A percentile compares a stretch with the other conserved stretches of the same genome.
Conservation (phyloP, 2,888 invertebrate genomes). For the Cremastinae sp. region DNA sequence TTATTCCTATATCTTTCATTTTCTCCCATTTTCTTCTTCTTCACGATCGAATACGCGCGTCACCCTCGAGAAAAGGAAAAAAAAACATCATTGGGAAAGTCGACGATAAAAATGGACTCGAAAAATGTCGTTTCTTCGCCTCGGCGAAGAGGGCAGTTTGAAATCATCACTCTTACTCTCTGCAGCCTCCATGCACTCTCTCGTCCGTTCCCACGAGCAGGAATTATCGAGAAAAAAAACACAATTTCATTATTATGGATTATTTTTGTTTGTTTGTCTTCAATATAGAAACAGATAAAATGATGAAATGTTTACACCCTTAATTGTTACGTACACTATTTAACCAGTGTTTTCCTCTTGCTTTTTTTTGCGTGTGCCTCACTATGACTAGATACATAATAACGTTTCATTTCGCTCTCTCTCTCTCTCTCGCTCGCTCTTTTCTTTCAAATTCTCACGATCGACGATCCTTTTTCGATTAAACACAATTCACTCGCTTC, state of each 20-base stretch:
- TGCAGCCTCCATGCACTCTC: background rate
- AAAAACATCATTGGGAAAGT: background rate
- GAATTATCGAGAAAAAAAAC: conserved; percentile 40
- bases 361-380: conserved; percentile 61
- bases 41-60: conserved; percentile 2
- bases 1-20: conserved; percentile 45
- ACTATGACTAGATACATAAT: conserved; percentile 76
- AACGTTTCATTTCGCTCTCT: conserved; percentile 68
- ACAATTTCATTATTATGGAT: conserved; percentile 33
- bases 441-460: conserved; percentile 5
- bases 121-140: background rate
- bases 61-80: background rate
- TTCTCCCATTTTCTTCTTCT: conserved; percentile 42
- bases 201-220: conserved; percentile 23
- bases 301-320: conserved; percentile 60
- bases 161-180: conserved; percentile 3
- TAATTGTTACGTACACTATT: conserved; percentile 61
- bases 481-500: conserved; percentile 17
- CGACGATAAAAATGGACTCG: too few relatives aligned
- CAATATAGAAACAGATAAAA: conserved; percentile 47
- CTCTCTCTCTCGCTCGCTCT: conserved; percentile 13
- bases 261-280: conserved; percentile 34
- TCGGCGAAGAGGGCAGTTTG: too few relatives aligned
- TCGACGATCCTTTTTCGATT: background rate
- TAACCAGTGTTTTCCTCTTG: conserved; percentile 56